Conservation (phyloP, 2,888 invertebrate genomes). For the Brassicogethes aeneus region DNA sequence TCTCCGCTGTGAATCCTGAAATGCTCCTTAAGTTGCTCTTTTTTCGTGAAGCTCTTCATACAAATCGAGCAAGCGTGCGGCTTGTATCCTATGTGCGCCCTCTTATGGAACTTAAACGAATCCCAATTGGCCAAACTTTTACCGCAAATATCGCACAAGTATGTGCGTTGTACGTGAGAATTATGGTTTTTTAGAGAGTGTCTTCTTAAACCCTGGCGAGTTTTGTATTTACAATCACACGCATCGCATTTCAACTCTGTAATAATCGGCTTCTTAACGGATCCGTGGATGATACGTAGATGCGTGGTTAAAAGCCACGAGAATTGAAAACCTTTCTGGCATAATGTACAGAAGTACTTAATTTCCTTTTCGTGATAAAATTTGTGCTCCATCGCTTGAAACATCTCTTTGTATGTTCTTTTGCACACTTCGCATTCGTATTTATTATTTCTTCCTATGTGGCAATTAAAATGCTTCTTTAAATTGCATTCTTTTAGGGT, state of each 20-base stretch:
- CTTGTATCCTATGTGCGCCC: slow-evolving; percentile 47
- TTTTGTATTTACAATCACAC: slow-evolving; percentile 15
- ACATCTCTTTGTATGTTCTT: background rate
- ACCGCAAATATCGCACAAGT: slow-evolving; percentile 50
- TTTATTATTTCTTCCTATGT: slow-evolving; percentile 1
- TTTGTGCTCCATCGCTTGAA: background rate
- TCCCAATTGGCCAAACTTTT: slow-evolving; percentile 44
- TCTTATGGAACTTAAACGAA: slow-evolving; percentile 46
- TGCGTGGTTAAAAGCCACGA: slow-evolving; percentile 47
- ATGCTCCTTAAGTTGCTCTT: slow-evolving; percentile 37
- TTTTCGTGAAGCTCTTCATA: slow-evolving; percentile 29
- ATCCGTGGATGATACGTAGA: slow-evolving; percentile 43
- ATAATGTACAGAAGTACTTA: background rate
- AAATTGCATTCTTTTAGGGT: slow-evolving; percentile 4
- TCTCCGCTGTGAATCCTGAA: slow-evolving; percentile 53
- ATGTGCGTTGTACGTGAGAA: slow-evolving; percentile 31
- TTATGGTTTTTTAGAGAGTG: slow-evolving; percentile 40
- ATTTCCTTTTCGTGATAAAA: background rate
- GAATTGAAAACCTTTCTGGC: slow-evolving; percentile 3
- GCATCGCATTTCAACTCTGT: background rate
- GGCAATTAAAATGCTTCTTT: slow-evolving; percentile 6
- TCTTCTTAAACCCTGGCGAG: slow-evolving; percentile 29
- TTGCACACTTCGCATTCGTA: slow-evolving; percentile 7
- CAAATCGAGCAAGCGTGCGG: slow-evolving; percentile 37
- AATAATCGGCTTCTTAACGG: slow-evolving; percentile 7